These are phyloP conservation scores for Dicrurus megarhynchus DNA, from an alignment of 2,113 vertebrate species.

Conservation along the genomic window DNA sequence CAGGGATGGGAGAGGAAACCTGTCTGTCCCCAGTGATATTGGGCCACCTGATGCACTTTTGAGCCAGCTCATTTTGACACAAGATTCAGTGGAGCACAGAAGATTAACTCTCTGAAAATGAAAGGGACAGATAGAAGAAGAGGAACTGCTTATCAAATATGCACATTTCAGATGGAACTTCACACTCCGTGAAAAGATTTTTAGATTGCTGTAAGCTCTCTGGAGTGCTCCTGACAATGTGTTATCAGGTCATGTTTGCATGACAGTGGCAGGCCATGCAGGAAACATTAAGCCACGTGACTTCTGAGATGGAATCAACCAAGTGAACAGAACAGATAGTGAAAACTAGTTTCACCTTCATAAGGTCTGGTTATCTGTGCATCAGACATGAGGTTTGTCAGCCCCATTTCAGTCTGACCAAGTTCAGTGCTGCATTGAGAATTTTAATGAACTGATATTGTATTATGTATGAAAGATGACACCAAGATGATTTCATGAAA, in stretches of 20 bases:
- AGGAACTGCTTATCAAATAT: slow-evolving; percentile 79
- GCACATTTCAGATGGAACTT: slow-evolving; percentile 81
- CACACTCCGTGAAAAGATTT: slow-evolving; percentile 79
- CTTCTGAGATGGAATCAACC: slow-evolving; percentile 79
- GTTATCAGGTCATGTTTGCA: slow-evolving; percentile 83
- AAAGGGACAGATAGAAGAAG: slow-evolving; percentile 72
- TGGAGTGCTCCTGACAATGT: slow-evolving; percentile 76
- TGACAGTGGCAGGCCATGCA: slow-evolving; percentile 78
- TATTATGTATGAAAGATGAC: slow-evolving; percentile 76
- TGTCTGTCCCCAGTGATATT: background rate
- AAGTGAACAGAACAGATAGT: slow-evolving; percentile 77
- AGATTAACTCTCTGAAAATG: slow-evolving; percentile 79
- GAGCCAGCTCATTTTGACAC: background rate
- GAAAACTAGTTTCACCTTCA: slow-evolving; percentile 83
- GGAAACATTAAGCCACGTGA: slow-evolving; percentile 82
- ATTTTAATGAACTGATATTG: slow-evolving; percentile 77
- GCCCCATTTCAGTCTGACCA: slow-evolving; percentile 72
- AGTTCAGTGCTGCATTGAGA: slow-evolving; percentile 61
- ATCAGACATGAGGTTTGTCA: slow-evolving; percentile 75
- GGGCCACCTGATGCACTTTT: slow-evolving; percentile 43
- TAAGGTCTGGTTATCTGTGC: slow-evolving; percentile 77
- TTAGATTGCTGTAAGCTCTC: slow-evolving; percentile 83
- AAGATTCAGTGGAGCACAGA: slow-evolving; percentile 58
- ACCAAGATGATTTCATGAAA: slow-evolving; percentile 71
- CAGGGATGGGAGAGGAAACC: background rate